These are phyloP conservation scores for Xyliphius kryptos DNA, from an alignment of 2,113 vertebrate genomes.

Conservation along the genomic window DNA sequence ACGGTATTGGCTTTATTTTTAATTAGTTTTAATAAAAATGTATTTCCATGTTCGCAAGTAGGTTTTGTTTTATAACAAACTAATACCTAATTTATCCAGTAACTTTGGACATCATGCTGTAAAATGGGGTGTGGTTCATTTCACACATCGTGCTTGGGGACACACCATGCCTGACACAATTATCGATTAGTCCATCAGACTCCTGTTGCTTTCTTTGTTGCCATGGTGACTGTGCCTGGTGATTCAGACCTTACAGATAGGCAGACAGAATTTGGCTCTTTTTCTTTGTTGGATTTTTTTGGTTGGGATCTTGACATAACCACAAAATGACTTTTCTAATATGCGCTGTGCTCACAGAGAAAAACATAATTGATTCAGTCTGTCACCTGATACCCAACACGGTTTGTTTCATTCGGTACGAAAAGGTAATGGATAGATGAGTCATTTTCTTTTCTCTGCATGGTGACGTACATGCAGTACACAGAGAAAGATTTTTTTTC, in stretches of 20 bases:
- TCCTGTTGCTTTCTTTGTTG: slow-evolving; percentile 31
- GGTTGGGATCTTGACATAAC: neutral
- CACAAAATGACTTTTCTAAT: neutral
- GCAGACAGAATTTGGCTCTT: slow-evolving; percentile 3
- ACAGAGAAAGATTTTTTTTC: neutral
- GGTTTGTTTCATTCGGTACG: neutral
- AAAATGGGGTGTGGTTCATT: slow-evolving; percentile 4
- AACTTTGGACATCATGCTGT: too few relatives aligned
- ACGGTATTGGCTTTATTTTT: too few relatives aligned
- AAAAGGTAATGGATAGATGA: slow-evolving; percentile 6
- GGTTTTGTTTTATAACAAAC: too few relatives aligned
- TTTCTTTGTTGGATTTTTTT: slow-evolving; percentile 10
- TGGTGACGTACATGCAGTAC: slow-evolving; percentile 12
- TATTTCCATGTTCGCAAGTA: too few relatives aligned
- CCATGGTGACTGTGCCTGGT: slow-evolving; percentile 36
- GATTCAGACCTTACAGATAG: slow-evolving; percentile 11
- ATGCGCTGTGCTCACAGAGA: neutral
- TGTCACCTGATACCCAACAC: too few relatives aligned
- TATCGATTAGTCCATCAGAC: slow-evolving; percentile 28
- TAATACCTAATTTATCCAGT: too few relatives aligned
- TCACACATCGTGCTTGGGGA: neutral
- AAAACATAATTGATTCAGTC: neutral
- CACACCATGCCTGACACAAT: slow-evolving; percentile 8
- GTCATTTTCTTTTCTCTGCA: slow-evolving; percentile 6
- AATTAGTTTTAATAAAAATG: too few relatives aligned